These are phyloP conservation scores for Scomber japonicus DNA, from an alignment of 2,113 vertebrate species.

Conservation along the genomic window DNA sequence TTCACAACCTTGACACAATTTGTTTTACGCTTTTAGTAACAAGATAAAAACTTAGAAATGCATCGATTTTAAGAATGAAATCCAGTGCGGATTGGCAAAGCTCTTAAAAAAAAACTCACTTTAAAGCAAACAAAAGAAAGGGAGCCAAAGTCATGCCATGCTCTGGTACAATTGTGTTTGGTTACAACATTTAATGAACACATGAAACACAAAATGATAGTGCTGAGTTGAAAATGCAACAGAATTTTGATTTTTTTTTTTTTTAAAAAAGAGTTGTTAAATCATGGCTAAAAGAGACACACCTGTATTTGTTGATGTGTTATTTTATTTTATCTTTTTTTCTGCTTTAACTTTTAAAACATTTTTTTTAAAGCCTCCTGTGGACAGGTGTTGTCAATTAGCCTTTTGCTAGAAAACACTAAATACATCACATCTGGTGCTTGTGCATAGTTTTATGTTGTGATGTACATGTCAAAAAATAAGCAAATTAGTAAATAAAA, in stretches of 20 bases:
- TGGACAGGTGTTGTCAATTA: no score
- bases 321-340: no score
- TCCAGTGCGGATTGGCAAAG: not conserved
- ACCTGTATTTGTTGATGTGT: no score
- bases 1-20: not conserved
- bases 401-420: no score
- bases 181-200: constrained; percentile 3
- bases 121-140: constrained; percentile 10
- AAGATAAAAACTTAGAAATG: not conserved
- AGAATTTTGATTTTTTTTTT: not conserved
- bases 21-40: not conserved
- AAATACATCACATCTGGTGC: no score
- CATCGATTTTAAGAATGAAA: not conserved
- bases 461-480: no score
- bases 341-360: no score
- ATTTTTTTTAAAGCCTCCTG: no score
- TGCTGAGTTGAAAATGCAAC: not conserved
- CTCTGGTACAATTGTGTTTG: not conserved
- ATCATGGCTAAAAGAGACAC: no score
- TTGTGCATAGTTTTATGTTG: no score
- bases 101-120: not conserved
- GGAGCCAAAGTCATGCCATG: not conserved
- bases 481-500: no score
- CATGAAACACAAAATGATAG: not conserved
- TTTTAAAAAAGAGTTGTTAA: no score